Evolutionary conservation across 2,797 vertebrate species (phyloP).

Genomic region (Selene dorsalis): DNA sequence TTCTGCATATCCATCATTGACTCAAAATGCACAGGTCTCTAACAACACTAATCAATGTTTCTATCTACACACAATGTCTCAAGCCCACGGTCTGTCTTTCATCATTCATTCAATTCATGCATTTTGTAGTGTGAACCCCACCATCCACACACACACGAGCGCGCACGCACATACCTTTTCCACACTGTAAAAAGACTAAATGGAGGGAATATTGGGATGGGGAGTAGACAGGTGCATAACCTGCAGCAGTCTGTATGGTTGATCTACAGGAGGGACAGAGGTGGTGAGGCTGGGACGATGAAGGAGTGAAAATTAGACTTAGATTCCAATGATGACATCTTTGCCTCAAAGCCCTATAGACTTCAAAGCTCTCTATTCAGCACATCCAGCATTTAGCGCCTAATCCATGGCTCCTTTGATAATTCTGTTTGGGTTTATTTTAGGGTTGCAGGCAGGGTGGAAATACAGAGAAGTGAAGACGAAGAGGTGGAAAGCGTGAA

Average conservation of each 20-base stretch:
- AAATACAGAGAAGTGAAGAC: constrained; percentile 51
- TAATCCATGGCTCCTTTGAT: constrained; percentile 78
- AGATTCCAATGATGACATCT: constrained; percentile 73
- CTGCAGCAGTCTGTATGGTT: constrained; percentile 23
- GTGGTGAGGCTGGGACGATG: constrained; percentile 17
- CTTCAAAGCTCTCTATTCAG: constrained; percentile 76
- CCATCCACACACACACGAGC: not conserved
- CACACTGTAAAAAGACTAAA: not conserved
- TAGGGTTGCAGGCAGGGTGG: constrained; percentile 62
- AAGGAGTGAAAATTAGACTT: constrained; percentile 57
- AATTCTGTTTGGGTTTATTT: constrained; percentile 79
- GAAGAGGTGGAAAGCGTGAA: constrained; percentile 48
- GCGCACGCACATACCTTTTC: not conserved
- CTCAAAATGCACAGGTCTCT: constrained; percentile 3
- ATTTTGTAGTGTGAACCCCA: constrained; percentile 9
- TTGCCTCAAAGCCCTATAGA: constrained; percentile 71
- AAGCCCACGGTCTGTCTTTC: constrained; percentile 31
- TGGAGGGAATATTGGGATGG: not conserved
- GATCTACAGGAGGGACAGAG: constrained; percentile 30
- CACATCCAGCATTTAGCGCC: constrained; percentile 73
- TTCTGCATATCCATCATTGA: constrained; percentile 33
- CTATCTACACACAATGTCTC: constrained; percentile 19
- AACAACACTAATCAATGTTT: constrained; percentile 41
- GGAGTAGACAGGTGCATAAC: constrained; percentile 16
- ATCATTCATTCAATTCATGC: constrained; percentile 41